These are phyloP conservation scores for Metridium senile DNA, from an alignment of 92 coral and sea anemone genomes.

Conservation along the genomic window DNA sequence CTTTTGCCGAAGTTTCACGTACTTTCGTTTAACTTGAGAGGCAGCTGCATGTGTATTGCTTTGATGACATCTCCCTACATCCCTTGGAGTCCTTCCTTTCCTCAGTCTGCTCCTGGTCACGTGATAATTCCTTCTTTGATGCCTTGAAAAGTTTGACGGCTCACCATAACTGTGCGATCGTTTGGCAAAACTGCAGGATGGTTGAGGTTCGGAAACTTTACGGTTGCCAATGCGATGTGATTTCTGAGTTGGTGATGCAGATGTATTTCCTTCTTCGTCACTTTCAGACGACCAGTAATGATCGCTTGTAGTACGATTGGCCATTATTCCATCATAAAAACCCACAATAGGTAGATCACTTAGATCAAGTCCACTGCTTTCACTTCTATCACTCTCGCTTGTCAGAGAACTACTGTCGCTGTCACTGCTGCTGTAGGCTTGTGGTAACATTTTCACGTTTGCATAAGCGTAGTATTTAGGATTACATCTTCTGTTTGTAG, in stretches of 20 bases:
- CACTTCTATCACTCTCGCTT: conserved; percentile 2
- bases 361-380: neutral
- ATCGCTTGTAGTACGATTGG: neutral
- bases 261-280: neutral
- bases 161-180: neutral
- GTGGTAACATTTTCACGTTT: neutral
- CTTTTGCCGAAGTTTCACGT: neutral
- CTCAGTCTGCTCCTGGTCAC: neutral
- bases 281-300: conserved; percentile 4
- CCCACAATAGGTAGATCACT: neutral
- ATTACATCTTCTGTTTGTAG: too few species aligned
- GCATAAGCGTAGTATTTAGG: too few species aligned
- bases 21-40: neutral
- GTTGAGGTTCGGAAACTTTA: neutral
- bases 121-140: neutral
- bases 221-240: neutral
- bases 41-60: neutral
- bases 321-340: neutral
- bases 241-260: neutral
- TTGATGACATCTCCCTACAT: neutral
- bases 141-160: conserved; percentile 1
- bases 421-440: neutral
- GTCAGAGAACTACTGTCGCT: neutral
- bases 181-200: neutral
- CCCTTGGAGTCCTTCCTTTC: neutral